Evolutionary conservation across 2,888 invertebrate species (phyloP).

Genomic region (Amphipyra berbera): DNA sequence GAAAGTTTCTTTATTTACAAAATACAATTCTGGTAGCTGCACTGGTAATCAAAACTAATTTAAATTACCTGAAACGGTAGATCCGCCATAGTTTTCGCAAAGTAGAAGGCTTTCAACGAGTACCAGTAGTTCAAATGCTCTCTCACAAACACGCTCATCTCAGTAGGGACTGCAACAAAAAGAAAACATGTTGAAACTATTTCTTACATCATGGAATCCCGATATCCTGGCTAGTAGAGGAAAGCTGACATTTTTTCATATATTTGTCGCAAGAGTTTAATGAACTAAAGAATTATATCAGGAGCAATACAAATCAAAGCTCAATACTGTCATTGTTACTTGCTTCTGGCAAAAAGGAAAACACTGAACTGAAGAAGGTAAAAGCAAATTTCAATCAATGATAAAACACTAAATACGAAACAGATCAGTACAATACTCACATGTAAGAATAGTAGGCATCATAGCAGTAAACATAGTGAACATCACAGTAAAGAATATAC

Average conservation of each 20-base stretch:
- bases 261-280: too few relatives aligned
- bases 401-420: neutral
- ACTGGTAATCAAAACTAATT: neutral
- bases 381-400: too few relatives aligned
- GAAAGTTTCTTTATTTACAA: too few relatives aligned
- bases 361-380: too few relatives aligned
- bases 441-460: slow-evolving; percentile 99
- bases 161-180: slow-evolving; percentile 95
- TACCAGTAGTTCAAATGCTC: slow-evolving; percentile 99
- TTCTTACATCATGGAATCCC: too few relatives aligned
- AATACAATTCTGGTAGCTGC: neutral
- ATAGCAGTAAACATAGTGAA: slow-evolving; percentile 99
- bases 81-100: slow-evolving; percentile 98
- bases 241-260: too few relatives aligned
- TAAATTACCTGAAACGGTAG: slow-evolving; percentile 97
- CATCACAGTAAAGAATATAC: slow-evolving; percentile 98
- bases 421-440: slow-evolving; percentile 90
- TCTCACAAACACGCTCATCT: slow-evolving; percentile 98
- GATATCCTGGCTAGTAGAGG: too few relatives aligned
- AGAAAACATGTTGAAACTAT: slow-evolving; percentile 33
- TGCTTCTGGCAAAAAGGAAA: too few relatives aligned
- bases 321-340: too few relatives aligned
- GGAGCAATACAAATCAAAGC: too few relatives aligned
- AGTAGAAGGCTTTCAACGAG: slow-evolving; percentile 98
- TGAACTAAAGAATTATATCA: too few relatives aligned